These are phyloP conservation scores for Taeniopygia guttata DNA, from an alignment of 2,797 vertebrate genomes.

Conservation along the genomic window DNA sequence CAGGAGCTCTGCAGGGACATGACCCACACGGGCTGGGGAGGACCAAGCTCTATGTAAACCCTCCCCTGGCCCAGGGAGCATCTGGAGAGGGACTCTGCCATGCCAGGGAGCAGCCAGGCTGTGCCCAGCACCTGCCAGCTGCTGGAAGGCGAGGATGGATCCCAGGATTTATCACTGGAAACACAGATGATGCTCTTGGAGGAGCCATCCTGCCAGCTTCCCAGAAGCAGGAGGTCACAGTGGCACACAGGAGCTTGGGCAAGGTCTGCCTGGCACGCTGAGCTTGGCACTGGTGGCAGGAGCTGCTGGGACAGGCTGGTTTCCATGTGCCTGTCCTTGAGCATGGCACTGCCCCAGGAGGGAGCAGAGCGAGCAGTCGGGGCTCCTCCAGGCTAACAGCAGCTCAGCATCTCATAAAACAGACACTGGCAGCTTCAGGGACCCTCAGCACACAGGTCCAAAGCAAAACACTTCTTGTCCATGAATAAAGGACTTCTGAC, in stretches of 20 bases:
- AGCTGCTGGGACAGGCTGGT: neutral
- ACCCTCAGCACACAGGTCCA: fast-evolving
- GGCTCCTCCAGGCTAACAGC: neutral
- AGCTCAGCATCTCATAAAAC: neutral
- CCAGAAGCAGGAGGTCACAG: neutral
- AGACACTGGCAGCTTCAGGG: neutral
- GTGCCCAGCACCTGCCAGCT: neutral
- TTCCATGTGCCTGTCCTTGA: neutral
- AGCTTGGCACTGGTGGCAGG: neutral
- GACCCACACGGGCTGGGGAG: neutral
- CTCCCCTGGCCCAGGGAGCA: too few species aligned
- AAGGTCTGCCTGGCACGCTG: neutral
- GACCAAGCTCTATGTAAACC: neutral
- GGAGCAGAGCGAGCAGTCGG: neutral
- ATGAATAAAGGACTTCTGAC: neutral
- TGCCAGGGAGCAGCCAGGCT: neutral
- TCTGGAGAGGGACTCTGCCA: fast-evolving
- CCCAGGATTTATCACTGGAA: neutral
- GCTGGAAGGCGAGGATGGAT: neutral
- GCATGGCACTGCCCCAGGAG: neutral
- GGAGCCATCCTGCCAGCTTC: neutral
- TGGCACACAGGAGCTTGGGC: fast-evolving
- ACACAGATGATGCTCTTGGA: neutral
- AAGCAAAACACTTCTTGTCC: neutral
- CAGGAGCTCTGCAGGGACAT: neutral